Base-by-base conservation (phyloP, 2,888 invertebrate genomes). In the Phoenoteleia sp. region DNA sequence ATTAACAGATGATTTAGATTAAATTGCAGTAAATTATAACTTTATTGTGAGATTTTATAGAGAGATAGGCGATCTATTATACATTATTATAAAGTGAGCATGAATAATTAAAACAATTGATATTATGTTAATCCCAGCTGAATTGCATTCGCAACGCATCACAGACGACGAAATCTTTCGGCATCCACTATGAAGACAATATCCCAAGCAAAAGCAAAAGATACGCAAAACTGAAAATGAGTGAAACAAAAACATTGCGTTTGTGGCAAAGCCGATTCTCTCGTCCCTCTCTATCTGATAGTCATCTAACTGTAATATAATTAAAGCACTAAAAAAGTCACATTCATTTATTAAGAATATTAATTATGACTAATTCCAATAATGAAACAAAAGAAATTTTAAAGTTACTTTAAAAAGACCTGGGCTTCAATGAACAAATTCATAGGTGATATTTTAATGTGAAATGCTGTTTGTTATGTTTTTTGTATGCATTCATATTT, bases 241-340 rank as follows among this genome's bases (percentile, higher is more conserved):
- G n/a, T 27, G 17, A 56, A 71, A 54, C 17, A n/a, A 36, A 49
- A 36, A 33, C 33, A 47, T 45, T 36, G 47, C 19, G 36, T 64
- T 75, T 62, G 52, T 45, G 69, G 25, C 56, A 27, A 39, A 67
- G 17, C n/a, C 52, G 52, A 52, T 25, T 69, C 58, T 27, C 56
- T 29, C 21, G 15, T 29, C 54, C 45, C 27, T 21, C 21, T 49
- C 21, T 49, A 77, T 74, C 60, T 29, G 54, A 49, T 81, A 81
- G 67, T 81, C 52, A 60, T 58, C 45, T 60, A 60, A 47, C 19
- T 75, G 67, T 58, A 81, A 60, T 62, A 64, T 80, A 80, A 52
- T 52, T 42, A 11, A 52, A 69, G 23, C 39, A 52, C 39, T 21
- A 33, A 39, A 52, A 64, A 66, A 56, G 3, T 25, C 11, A 27